These are phyloP conservation scores for Branchipolynoe longqiensis DNA, from an alignment of 2,888 invertebrate species.

Conservation along the genomic window DNA sequence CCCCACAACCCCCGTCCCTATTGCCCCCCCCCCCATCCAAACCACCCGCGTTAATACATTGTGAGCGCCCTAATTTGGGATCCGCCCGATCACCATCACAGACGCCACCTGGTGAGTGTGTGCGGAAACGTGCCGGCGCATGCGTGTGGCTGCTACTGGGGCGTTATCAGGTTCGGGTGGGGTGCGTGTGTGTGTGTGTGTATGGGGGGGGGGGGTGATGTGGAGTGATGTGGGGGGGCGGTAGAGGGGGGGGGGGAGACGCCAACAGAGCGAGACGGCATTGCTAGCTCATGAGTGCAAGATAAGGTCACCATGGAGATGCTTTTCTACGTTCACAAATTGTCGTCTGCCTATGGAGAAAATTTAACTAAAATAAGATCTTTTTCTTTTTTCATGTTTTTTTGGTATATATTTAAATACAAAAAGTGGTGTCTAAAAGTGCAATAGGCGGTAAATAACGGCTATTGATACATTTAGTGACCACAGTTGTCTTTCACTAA, in stretches of 20 bases:
- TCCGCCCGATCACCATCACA: background rate
- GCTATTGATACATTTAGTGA: too few species aligned
- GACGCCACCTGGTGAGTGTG: constrained; percentile 37
- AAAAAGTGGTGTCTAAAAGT: too few species aligned
- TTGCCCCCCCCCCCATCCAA: background rate
- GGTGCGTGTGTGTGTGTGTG: background rate
- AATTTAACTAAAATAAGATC: too few species aligned
- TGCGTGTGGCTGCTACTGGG: background rate
- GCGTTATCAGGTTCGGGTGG: constrained; percentile 1
- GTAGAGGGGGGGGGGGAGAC: background rate
- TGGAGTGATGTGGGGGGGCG: background rate
- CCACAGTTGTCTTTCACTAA: too few species aligned
- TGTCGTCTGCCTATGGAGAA: too few species aligned
- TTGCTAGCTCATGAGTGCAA: background rate
- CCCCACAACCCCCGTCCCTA: too few species aligned
- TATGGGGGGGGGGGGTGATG: background rate
- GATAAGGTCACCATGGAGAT: too few species aligned
- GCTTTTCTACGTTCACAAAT: too few species aligned
- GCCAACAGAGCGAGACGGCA: background rate
- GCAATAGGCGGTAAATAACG: too few species aligned
- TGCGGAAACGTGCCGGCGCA: background rate
- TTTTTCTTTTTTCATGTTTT: too few species aligned
- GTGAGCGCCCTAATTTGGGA: background rate
- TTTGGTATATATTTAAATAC: too few species aligned
- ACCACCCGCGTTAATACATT: background rate